Base-by-base conservation (phyloP, 2,797 vertebrate genomes). In the Phoebastria nigripes region DNA sequence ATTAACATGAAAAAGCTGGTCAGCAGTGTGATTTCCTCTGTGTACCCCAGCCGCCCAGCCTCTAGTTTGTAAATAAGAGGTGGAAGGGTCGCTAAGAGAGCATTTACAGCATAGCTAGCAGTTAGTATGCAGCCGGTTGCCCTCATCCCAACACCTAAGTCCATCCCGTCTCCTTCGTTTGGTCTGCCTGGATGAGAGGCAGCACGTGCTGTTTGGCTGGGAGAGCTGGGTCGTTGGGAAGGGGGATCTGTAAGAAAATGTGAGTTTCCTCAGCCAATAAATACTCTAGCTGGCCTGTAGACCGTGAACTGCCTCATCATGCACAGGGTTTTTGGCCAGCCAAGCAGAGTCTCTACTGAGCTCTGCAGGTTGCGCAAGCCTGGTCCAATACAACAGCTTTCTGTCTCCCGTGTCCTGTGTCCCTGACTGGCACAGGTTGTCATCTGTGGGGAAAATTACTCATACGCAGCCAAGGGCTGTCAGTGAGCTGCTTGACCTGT, bases 391-490 rank as follows among this genome's bases (percentile, higher is more conserved):
- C 61, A 39, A 20, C 49, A 39, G 39, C 35, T 61, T 58, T 89
- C 22, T 67, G 73, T 31, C 66, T 55, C 31, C 28, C 4, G 12
- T 26, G 41, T 58, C 73, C 44, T 33, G 62, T n/a, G 51, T 74
- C 69, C 52, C 80, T 28, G 33, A 9, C 47, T 28, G 58, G 52
- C 15, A 76, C 73, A 73, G 47, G 41, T 39, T 29, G 22, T 69
- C 46, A 7, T 10, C 41, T 3, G 26, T 12, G 28, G 49, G 62
- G 22, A 17, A 22, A 18, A 8, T 1, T 7, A 6, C 49, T 77
- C 1, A 0, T 4, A 0, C 0, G 2, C 69, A 55, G 24, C 47
- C 42, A 28, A 11, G 80, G 55, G 93, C 77, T 59, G 39, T 66
- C 19, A 0, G 9, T 10, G 77, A 82, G 87, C 74, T 69, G 41